Conservation (phyloP, 2,797 vertebrate genomes). For the Ptychadena robeensis region DNA sequence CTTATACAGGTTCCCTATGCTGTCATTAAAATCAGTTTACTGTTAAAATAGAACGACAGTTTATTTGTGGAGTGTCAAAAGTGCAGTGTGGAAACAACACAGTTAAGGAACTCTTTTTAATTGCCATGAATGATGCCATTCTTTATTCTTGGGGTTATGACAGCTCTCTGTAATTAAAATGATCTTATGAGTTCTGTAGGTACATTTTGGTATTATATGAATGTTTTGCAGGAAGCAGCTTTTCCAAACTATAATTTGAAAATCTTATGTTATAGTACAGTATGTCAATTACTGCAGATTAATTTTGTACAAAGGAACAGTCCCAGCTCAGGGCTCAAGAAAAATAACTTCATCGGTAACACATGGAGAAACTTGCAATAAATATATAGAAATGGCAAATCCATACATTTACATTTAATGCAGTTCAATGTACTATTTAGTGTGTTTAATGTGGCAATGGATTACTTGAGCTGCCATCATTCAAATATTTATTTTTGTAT, state of each 20-base stretch:
- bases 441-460: not conserved
- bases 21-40: too few relatives aligned
- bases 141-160: too few relatives aligned
- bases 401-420: not conserved
- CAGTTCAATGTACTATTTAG: not conserved
- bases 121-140: too few relatives aligned
- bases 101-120: too few relatives aligned
- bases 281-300: not conserved
- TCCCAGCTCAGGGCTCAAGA: not conserved
- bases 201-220: not conserved
- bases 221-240: not conserved
- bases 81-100: too few relatives aligned
- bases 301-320: not conserved
- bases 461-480: not conserved
- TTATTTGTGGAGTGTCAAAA: too few relatives aligned
- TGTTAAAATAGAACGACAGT: too few relatives aligned
- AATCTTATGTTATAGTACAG: not conserved
- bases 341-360: not conserved
- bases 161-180: too few relatives aligned
- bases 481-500: not conserved
- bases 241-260: not conserved
- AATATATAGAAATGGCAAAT: not conserved
- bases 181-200: too few relatives aligned
- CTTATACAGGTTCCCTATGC: too few relatives aligned
- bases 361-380: not conserved